These are phyloP conservation scores for Zapornia atra DNA, from an alignment of 2,113 vertebrate genomes.

Conservation along the genomic window DNA sequence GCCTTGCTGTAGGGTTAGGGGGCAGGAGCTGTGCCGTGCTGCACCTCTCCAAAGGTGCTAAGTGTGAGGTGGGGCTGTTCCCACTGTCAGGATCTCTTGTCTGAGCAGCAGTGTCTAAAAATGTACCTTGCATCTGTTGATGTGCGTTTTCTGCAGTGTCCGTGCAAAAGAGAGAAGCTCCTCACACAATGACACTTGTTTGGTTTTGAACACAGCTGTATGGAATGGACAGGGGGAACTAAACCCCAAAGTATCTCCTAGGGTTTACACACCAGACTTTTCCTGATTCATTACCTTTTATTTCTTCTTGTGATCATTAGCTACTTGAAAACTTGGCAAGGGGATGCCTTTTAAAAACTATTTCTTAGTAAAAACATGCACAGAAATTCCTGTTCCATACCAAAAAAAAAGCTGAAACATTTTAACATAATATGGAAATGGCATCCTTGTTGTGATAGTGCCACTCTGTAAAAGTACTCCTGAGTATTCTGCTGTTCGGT, in stretches of 20 bases:
- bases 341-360: not conserved
- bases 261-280: not conserved
- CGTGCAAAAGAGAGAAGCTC: not conserved
- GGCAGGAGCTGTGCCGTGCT: rapidly evolving
- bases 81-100: not conserved
- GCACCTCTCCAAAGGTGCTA: not conserved
- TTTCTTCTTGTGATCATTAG: not conserved
- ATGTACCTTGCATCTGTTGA: not conserved
- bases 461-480: not conserved
- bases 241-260: not conserved
- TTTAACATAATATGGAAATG: not conserved
- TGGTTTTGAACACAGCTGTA: not conserved
- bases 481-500: not conserved
- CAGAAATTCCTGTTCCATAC: not conserved
- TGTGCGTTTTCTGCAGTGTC: not conserved
- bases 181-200: not conserved
- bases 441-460: not conserved
- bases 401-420: not conserved
- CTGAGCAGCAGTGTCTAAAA: not conserved
- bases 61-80: rapidly evolving
- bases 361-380: not conserved
- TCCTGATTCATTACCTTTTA: not conserved
- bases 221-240: not conserved
- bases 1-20: not conserved
- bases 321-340: not conserved